These are phyloP conservation scores for Dallia pectoralis DNA, from an alignment of 2,797 vertebrate species.

Conservation along the genomic window DNA sequence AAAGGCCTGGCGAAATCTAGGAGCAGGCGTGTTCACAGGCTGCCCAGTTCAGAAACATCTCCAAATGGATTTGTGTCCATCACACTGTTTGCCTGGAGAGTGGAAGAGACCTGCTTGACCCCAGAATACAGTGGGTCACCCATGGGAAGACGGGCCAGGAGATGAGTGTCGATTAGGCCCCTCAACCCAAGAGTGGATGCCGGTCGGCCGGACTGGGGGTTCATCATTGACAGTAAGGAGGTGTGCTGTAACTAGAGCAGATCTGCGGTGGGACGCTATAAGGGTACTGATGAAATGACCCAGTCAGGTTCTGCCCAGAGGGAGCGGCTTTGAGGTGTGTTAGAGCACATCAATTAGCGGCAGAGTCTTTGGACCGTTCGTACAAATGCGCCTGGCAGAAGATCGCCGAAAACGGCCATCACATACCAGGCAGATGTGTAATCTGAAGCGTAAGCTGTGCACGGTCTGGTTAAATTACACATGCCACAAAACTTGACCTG, in stretches of 20 bases:
- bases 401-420: conserved; percentile 29
- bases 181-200: conserved; percentile 54
- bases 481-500: conserved; percentile 53
- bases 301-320: conserved; percentile 50
- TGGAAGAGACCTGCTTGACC: conserved; percentile 62
- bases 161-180: conserved; percentile 47
- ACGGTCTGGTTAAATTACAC: conserved; percentile 53
- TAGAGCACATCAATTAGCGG: conserved; percentile 54
- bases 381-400: conserved; percentile 24
- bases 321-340: conserved; percentile 53
- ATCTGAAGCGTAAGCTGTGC: conserved; percentile 43
- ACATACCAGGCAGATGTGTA: conserved; percentile 44
- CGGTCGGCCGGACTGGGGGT: conserved; percentile 40
- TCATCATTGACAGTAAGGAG: conserved; percentile 41
- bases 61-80: conserved; percentile 69
- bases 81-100: conserved; percentile 55
- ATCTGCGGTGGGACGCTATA: conserved; percentile 29
- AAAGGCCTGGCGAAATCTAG: conserved; percentile 42
- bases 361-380: conserved; percentile 34
- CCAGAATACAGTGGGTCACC: conserved; percentile 45
- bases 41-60: conserved; percentile 45
- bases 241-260: conserved; percentile 17
- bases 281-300: conserved; percentile 56
- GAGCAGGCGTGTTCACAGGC: conserved; percentile 41
- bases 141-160: conserved; percentile 59